Base-by-base conservation (phyloP, 1,140 invertebrate genomes). In the Rhynchophorus ferrugineus region DNA sequence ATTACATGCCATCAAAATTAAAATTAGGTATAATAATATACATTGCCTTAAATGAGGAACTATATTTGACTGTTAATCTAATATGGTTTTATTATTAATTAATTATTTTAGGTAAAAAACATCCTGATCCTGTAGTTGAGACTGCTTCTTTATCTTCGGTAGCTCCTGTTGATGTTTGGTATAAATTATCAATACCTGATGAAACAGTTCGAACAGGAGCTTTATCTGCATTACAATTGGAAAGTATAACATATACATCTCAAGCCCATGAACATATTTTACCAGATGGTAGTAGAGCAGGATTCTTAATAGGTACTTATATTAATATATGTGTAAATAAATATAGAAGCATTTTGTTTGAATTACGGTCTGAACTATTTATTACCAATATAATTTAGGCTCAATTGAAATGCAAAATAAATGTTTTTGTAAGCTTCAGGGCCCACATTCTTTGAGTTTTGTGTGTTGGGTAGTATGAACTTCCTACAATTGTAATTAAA, bases 111-210 rank as follows among this genome's bases (percentile, higher is more conserved):
- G 96, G 97, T 3, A 81, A 83, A 50, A 91, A 91, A 64, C 97
- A 99, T 81, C 97, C 97, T 0, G 97, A 99, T 75, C 89, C 92
- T n/a, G 95, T 99, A 8, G 97, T 99, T 14, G 97, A 99, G 73
- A 99, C 96, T 0, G 93, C 93, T 22, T 98, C 95, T 0, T 75
- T 99, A 24, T 95, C 95, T 0, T 95, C 90, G 57, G 95, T 99
- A 39, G 88, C 92, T 64, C 91, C 96, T 1, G 89, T 91, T 3
- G 91, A 98, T 68, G 89, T 98, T 39, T 87, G 84, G 73, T 99
- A 98, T 71, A 81, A 84, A 42, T 46, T 98, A 9, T 79, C 81
- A 2, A 81, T 99, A 61, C 93, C 95, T 2, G 82, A 89, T 35
- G 84, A 86, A 54, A 83, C 86, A 0, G 89, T 99, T 55, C 83